Base-by-base conservation (phyloP, 1,140 invertebrate species). In the Drosophila kurseongensis region DNA sequence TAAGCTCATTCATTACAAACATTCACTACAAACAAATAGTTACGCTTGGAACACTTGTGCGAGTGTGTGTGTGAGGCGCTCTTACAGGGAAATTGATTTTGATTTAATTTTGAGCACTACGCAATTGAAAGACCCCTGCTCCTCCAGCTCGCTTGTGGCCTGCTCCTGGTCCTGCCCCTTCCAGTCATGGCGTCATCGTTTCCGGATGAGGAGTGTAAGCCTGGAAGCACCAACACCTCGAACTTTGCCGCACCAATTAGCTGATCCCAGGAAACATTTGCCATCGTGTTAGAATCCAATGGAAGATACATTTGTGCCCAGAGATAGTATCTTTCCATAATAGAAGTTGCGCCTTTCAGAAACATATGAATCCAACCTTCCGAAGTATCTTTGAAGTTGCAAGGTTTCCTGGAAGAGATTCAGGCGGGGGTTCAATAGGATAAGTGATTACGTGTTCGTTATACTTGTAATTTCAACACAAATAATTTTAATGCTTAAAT, bases 191-290 rank as follows among this genome's bases (percentile, higher is more conserved):
- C 83, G 82, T 86, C 83, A 83, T 77, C 75, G 18, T 52, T 74
- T 55, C 72, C 72, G 47, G 83, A 88, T 45, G 83, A 88, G 66
- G 83, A 88, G 38, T 80, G 83, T 88, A 89, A 86, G 83, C 42
- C 52, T 3, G 16, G 14, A 35, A n/a, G 27, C 52, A 35, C 40
- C 35, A 38, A 4, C 44, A 42, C 10, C 16, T 27, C 18, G 36
- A 54, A 61, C 62, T 75, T 61, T 62, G 48, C 29, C 61, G 32
- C 57, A 69, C 76, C 69, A 84, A 66, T 52, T 84, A 81, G 18
- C 14, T 42, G n/a, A 13, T 50, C 27, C 47, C 27, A 29, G 12
- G 5, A 48, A 29, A n/a, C 47, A 29, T 9, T 50, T 48, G 29
- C n/a, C 47, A 14, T 32, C 7, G 13, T n/a, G 23, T 29, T n/a